phyloP scores from a whole-genome alignment of 2,797 vertebrate species.

The Rachycentron canadum region DNA sequence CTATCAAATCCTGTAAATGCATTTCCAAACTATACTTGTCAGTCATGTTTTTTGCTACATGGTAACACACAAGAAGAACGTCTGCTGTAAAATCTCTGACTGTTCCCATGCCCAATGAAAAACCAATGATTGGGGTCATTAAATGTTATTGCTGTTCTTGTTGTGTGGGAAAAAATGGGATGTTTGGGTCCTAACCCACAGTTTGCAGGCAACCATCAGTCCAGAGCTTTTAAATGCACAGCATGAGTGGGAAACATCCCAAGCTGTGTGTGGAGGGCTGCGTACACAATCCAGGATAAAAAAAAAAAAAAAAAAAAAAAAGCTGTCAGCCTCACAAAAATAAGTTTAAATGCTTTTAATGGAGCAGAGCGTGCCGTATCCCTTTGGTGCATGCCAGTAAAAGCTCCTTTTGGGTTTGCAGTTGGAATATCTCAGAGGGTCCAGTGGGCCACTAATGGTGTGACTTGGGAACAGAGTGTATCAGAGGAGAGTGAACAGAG shows the following conservation, averaged over 20 bases:
- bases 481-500: slow-evolving; percentile 58
- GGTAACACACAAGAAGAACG: not conserved
- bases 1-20: not conserved
- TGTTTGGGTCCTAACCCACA: slow-evolving; percentile 29
- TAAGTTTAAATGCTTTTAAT: slow-evolving; percentile 73
- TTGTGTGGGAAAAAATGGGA: slow-evolving; percentile 22
- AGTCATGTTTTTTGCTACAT: not conserved
- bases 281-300: slow-evolving; percentile 5
- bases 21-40: slow-evolving; percentile 8
- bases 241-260: slow-evolving; percentile 30
- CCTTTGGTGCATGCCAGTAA: slow-evolving; percentile 51
- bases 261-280: slow-evolving; percentile 39
- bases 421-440: slow-evolving; percentile 58
- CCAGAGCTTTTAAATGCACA: slow-evolving; percentile 32
- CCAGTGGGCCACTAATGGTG: slow-evolving; percentile 67
- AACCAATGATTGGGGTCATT: not conserved
- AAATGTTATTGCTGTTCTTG: not conserved
- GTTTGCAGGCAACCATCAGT: slow-evolving; percentile 35
- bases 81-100: not conserved
- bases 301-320: slow-evolving; percentile 25
- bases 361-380: slow-evolving; percentile 61
- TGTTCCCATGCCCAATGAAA: slow-evolving; percentile 12
- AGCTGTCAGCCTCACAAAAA: slow-evolving; percentile 60
- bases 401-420: slow-evolving; percentile 59
- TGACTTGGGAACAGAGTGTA: slow-evolving; percentile 66